Evolutionary conservation across 2,113 vertebrate species (phyloP), one percentile per base, ranked within the genome.

Genomic region (Nicator chloris): DNA sequence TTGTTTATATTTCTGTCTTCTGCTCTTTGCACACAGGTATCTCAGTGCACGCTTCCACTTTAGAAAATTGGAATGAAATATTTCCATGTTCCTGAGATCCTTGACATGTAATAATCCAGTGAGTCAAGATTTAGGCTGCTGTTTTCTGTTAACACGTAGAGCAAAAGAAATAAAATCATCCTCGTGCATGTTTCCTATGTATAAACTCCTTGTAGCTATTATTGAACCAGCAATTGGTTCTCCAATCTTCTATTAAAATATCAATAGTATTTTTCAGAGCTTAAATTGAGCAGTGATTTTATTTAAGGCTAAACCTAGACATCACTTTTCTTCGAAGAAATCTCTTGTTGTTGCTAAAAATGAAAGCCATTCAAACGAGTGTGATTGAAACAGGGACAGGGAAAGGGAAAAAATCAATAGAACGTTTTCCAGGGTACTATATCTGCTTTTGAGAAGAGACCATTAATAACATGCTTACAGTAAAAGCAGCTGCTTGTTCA

Each of bases 261-360:
- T 98, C 97, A 98, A 97, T 98, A 97, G 95, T 96, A 96, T 97
- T 97, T 97, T 96, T 97, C 91, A 97, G 96, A 97, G 92, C 96
- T 98, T 97, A 97, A 98, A 98, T 98, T 98, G 97, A 98, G 96
- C 91, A 82, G 94, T 97, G 95, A 97, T 98, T 97, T 98, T 98
- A 98, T 98, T 98, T 98, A 97, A 98, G 87, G 73, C 73, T 96
- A 89, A 90, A 97, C 88, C 91, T 96, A 97, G 97, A 98, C 96
- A 97, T 88, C 91, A 96, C 93, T 97, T 96, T 96, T 97, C 96
- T 97, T 96, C 22, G 18, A 97, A 98, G 96, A 97, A 83, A 97
- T 97, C 95, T 96, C 97, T 95, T 97, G 93, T 96, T 98, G 97
- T 96, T 98, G 95, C 95, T 97, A 97, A 97, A 98, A 98, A 97